Base-by-base conservation (phyloP, 2,888 invertebrate genomes). In the Phoronis australis region DNA sequence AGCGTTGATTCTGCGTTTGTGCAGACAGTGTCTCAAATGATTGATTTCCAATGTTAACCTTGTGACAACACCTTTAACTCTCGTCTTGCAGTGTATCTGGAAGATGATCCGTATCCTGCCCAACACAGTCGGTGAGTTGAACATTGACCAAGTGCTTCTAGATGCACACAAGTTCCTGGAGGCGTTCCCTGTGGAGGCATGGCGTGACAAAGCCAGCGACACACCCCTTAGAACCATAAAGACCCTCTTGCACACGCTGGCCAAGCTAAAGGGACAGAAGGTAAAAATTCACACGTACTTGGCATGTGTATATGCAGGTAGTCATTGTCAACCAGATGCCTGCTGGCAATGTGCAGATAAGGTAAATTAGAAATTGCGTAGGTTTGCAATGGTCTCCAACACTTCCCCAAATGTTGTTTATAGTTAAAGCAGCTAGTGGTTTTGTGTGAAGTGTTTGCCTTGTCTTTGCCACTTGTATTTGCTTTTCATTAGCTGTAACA, bases 191-290 rank as follows among this genome's bases (percentile, higher is more conserved):
- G 85, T 87, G 52, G 80, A 83, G 45, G 87, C 88, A 80, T 95
- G 95, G 93, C 90, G 88, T 73, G 85, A 84, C 63, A 84, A 87
- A 60, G 83, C 86, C 0, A 83, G 84, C 22, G 94, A 95, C 71
- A 90, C 89, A n/a, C 94, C 75, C 9, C 55, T 75, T 22, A 71
- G 82, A 68, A 96, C 96, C 15, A 85, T 96, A 43, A 95, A 95
- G 80, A 96, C 96, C 0, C 83, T 96, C 59, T 83, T 96, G 47
- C 93, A 95, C 76, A 87, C 90, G 47, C 85, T 93, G 81, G 89
- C 90, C 50, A 90, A 90, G 78, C 84, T 88, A 60, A 89, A 90
- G 74, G 93, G 93, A 3, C 84, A 85, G 48, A 83, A 86, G 46
- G 74, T 74, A 52, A 37, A n/a, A n/a, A n/a, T n/a, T n/a, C n/a